Conservation (phyloP, 2,113 vertebrate genomes). For the Ardeotis arabs region DNA sequence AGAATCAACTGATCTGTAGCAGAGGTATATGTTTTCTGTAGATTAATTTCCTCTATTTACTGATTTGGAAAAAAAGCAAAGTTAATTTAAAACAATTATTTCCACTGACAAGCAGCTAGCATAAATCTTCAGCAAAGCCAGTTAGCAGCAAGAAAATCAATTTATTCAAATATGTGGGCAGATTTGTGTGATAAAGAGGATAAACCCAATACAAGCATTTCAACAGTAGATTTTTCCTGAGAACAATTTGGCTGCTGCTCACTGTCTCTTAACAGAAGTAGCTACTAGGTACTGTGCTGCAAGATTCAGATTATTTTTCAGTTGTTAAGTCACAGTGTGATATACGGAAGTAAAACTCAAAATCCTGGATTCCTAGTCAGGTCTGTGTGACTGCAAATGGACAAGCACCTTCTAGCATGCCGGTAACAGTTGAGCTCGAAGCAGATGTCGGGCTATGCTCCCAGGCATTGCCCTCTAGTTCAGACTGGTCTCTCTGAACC, state of each 20-base stretch:
- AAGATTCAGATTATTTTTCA: background rate
- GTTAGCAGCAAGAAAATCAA: background rate
- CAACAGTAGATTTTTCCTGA: background rate
- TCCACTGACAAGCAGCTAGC: background rate
- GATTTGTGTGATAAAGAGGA: background rate
- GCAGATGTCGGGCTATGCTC: background rate
- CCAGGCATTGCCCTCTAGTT: background rate
- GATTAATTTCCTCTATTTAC: background rate
- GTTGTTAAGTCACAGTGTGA: background rate
- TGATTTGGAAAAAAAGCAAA: background rate
- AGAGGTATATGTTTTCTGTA: background rate
- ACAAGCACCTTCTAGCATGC: fast-evolving
- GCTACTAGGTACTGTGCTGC: background rate
- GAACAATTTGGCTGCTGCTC: background rate
- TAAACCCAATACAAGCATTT: background rate
- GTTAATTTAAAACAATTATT: conserved; percentile 15
- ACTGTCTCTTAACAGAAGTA: background rate
- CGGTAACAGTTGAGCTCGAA: fast-evolving
- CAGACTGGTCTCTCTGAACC: background rate
- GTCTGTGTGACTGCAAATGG: background rate
- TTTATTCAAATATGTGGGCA: background rate
- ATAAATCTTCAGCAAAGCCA: background rate
- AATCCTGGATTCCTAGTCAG: background rate
- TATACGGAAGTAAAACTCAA: background rate
- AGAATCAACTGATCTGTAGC: background rate